phyloP scores from a whole-genome alignment of 1,140 invertebrate genomes.

The Ericerus pela region DNA sequence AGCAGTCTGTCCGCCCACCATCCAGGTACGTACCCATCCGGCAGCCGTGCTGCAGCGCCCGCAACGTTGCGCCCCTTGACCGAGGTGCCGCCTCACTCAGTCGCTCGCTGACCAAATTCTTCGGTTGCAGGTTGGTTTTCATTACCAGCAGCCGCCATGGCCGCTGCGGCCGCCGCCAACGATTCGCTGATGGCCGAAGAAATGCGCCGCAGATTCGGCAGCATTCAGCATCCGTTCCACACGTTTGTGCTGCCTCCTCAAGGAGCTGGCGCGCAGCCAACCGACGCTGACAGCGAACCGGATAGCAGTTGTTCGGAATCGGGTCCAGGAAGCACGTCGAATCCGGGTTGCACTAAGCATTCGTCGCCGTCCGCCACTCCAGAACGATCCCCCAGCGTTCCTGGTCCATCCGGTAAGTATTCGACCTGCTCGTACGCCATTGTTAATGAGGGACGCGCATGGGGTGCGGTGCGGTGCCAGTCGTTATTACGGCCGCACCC shows the following conservation, averaged over 20 bases:
- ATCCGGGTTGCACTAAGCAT: constrained; percentile 17
- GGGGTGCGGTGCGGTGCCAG: too few relatives aligned
- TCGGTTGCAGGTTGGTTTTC: constrained; percentile 18
- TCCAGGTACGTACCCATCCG: constrained; percentile 19
- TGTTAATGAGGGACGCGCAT: too few relatives aligned
- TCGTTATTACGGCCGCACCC: too few relatives aligned
- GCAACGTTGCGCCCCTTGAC: too few relatives aligned
- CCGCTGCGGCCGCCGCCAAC: constrained; percentile 22
- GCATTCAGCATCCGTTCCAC: constrained; percentile 17
- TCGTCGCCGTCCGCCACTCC: constrained; percentile 18
- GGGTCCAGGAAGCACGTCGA: constrained; percentile 22
- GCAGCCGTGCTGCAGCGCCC: constrained; percentile 21
- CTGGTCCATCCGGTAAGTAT: constrained; percentile 24
- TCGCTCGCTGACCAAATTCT: too few relatives aligned
- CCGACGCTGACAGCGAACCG: constrained; percentile 25
- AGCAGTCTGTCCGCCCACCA: constrained; percentile 27
- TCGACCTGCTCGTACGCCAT: background rate
- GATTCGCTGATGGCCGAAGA: constrained; percentile 34
- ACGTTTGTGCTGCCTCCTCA: constrained; percentile 19
- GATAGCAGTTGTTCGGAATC: constrained; percentile 30
- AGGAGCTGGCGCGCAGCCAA: background rate
- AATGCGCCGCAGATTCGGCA: constrained; percentile 21
- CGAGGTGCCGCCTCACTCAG: too few relatives aligned
- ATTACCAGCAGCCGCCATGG: background rate
- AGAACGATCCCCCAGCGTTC: constrained; percentile 13